Conservation (phyloP, 2,888 invertebrate genomes). For the Archips xylosteana region DNA sequence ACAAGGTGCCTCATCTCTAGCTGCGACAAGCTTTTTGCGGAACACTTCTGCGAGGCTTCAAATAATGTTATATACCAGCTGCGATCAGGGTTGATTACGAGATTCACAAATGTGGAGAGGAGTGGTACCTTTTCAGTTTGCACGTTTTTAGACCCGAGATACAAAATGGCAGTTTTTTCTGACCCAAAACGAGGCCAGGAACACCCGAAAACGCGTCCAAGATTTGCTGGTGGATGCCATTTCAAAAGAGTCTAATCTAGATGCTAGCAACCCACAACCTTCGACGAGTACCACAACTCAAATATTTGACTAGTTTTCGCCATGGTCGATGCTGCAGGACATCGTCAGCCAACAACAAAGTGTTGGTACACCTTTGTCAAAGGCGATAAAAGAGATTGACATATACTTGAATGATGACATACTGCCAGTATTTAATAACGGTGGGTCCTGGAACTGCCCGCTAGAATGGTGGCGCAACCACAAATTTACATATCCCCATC, state of each 20-base stretch:
- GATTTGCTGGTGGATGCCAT: slow-evolving; percentile 31
- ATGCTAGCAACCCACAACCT: neutral
- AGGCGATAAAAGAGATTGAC: slow-evolving; percentile 46
- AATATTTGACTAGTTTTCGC: slow-evolving; percentile 44
- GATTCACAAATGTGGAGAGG: slow-evolving; percentile 23
- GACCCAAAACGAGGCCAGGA: slow-evolving; percentile 43
- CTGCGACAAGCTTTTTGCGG: slow-evolving; percentile 29
- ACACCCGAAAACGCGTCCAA: slow-evolving; percentile 39
- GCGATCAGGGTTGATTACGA: slow-evolving; percentile 32
- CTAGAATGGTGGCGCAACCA: too few species aligned
- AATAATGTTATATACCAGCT: slow-evolving; percentile 23
- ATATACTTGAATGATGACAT: slow-evolving; percentile 45
- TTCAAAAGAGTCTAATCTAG: too few species aligned
- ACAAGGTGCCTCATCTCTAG: neutral
- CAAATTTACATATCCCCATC: too few species aligned
- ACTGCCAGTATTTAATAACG: slow-evolving; percentile 30
- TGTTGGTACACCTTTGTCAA: slow-evolving; percentile 44
- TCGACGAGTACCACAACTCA: neutral
- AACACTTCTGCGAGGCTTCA: slow-evolving; percentile 21
- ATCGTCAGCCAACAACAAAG: slow-evolving; percentile 38
- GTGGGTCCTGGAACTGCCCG: too few species aligned
- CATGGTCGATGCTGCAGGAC: slow-evolving; percentile 43
- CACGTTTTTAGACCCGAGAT: slow-evolving; percentile 42
- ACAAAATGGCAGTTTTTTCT: slow-evolving; percentile 42
- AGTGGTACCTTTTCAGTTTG: too few species aligned